These are phyloP conservation scores for Chitala chitala DNA, from an alignment of 2,113 vertebrate species.

Conservation along the genomic window DNA sequence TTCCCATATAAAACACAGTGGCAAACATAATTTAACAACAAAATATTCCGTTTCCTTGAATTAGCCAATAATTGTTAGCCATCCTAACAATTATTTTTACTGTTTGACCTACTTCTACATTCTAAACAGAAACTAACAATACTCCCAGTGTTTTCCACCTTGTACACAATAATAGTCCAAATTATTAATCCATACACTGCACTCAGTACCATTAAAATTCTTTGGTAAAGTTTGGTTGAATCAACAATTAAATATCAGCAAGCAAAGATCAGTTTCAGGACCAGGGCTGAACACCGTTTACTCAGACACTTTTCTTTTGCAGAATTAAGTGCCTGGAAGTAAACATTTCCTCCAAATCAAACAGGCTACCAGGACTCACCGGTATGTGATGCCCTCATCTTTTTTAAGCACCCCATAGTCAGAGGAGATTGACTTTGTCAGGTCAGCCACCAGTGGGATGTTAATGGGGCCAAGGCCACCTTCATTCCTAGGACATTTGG, in stretches of 20 bases:
- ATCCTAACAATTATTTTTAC: too few species aligned
- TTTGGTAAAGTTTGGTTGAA: not conserved
- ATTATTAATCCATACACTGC: not conserved
- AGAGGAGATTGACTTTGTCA: conserved; percentile 65
- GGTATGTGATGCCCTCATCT: conserved; percentile 78
- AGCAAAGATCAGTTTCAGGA: not conserved
- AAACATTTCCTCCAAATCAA: not conserved
- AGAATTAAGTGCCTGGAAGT: not conserved
- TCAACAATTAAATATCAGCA: not conserved
- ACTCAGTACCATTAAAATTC: not conserved
- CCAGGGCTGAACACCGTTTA: not conserved
- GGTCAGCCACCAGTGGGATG: conserved; percentile 78
- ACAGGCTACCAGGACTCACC: conserved; percentile 44
- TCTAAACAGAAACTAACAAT: too few species aligned
- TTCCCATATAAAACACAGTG: too few species aligned
- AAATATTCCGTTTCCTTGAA: too few species aligned
- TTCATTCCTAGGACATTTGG: conserved; percentile 76
- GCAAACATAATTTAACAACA: too few species aligned
- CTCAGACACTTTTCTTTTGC: not conserved
- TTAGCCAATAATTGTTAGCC: too few species aligned
- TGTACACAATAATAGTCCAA: too few species aligned
- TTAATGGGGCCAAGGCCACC: conserved; percentile 81
- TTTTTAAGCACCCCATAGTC: conserved; percentile 82
- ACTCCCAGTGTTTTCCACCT: too few species aligned
- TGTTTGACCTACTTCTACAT: too few species aligned